A percentile compares a stretch with the other conserved stretches of the same genome.
These are phyloP conservation scores for Synanthedon tipuliformis DNA, from an alignment of 2,888 invertebrate species.

Conservation along the genomic window DNA sequence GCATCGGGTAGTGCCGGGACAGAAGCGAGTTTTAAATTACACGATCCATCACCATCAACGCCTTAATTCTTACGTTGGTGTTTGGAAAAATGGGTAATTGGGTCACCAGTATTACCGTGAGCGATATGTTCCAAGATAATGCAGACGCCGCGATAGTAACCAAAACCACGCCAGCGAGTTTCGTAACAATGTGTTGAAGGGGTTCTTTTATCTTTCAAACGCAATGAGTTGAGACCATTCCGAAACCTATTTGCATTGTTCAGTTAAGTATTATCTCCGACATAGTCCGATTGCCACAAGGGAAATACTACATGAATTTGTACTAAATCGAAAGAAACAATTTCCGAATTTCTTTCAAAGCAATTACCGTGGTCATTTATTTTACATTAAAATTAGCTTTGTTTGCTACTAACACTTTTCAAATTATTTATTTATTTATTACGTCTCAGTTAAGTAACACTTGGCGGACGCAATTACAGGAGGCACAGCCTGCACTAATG, in stretches of 20 bases:
- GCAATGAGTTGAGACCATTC: not conserved
- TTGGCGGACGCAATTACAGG: too few relatives aligned
- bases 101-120: slow-evolving; percentile 23
- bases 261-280: not conserved
- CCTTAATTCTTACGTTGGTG: slow-evolving; percentile 45
- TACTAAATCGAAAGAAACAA: not conserved
- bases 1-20: slow-evolving; percentile 35
- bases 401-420: too few relatives aligned
- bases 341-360: too few relatives aligned
- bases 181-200: not conserved
- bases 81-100: slow-evolving; percentile 48
- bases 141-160: not conserved
- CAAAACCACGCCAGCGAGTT: not conserved
- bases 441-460: too few relatives aligned
- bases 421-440: too few relatives aligned
- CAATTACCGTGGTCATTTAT: too few relatives aligned
- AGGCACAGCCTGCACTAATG: too few relatives aligned
- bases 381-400: too few relatives aligned
- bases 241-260: not conserved
- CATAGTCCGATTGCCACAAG: not conserved
- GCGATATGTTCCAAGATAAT: not conserved
- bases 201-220: not conserved
- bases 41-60: slow-evolving; percentile 36
- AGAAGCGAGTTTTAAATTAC: slow-evolving; percentile 54
- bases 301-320: not conserved